Conservation (phyloP, 2,888 invertebrate genomes). For the Leptopterna dolabrata region DNA sequence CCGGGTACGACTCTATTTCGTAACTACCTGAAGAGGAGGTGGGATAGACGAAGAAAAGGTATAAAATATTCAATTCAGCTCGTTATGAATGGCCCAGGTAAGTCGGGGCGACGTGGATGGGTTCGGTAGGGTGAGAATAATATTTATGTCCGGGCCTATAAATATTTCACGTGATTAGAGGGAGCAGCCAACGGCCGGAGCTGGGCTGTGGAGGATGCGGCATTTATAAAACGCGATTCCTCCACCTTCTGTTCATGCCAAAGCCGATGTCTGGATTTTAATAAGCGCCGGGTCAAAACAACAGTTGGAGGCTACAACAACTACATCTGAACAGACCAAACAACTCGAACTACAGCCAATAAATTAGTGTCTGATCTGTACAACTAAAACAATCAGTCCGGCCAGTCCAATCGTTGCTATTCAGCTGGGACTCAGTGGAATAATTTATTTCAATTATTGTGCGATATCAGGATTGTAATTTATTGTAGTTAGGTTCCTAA, state of each 20-base stretch:
- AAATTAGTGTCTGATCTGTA: background rate
- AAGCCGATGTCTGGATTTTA: background rate
- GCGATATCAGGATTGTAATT: too few species aligned
- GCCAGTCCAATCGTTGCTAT: too few species aligned
- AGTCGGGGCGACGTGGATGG: constrained; percentile 16
- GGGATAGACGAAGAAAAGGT: background rate
- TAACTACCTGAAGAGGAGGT: background rate
- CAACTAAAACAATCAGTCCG: too few species aligned
- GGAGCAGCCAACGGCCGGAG: background rate
- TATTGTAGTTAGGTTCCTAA: too few species aligned
- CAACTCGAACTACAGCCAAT: background rate
- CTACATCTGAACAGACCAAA: background rate
- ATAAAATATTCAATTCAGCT: constrained; percentile 44
- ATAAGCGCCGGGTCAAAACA: background rate
- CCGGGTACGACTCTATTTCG: background rate
- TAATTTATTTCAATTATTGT: too few species aligned
- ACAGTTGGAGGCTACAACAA: background rate
- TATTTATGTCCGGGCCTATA: constrained; percentile 41
- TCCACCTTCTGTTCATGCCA: background rate
- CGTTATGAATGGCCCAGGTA: constrained; percentile 29
- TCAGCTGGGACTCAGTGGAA: too few species aligned
- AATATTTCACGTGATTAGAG: constrained; percentile 43
- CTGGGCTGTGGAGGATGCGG: background rate
- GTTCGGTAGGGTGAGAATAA: constrained; percentile 33
- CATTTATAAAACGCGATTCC: background rate